Conservation (phyloP, 2,888 invertebrate species). For the Timema podura region DNA sequence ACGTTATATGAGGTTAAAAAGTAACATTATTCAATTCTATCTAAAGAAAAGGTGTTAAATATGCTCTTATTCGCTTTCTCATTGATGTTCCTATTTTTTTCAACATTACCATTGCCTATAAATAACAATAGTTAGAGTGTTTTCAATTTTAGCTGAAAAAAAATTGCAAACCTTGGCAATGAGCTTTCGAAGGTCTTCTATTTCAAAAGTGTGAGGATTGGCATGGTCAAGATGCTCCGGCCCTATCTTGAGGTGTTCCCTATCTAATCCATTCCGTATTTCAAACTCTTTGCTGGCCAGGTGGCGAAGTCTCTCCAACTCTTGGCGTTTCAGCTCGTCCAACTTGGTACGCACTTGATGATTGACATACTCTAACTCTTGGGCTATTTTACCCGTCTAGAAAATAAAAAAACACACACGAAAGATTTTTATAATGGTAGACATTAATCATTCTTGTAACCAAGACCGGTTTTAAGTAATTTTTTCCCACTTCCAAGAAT, state of each 20-base stretch:
- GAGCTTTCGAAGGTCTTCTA: slow-evolving; percentile 87
- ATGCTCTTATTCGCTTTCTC: no score
- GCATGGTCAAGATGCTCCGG: slow-evolving; percentile 78
- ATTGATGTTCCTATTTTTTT: no score
- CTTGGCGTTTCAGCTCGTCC: slow-evolving; percentile 89
- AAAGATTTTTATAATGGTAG: no score
- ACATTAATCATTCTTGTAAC: no score
- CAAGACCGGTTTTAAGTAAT: no score
- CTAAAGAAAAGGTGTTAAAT: no score
- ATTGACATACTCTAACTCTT: slow-evolving; percentile 83
- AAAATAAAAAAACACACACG: slow-evolving; percentile 32
- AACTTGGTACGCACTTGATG: slow-evolving; percentile 82
- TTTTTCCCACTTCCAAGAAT: no score
- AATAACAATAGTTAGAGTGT: no score
- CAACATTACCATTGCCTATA: no score
- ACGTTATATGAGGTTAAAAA: no score
- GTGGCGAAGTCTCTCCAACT: slow-evolving; percentile 75
- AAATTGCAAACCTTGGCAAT: slow-evolving; percentile 64
- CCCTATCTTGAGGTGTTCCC: slow-evolving; percentile 56
- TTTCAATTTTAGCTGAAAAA: not conserved
- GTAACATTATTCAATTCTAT: no score
- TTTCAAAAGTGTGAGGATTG: slow-evolving; percentile 91
- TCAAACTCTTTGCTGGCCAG: slow-evolving; percentile 64
- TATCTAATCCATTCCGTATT: slow-evolving; percentile 59
- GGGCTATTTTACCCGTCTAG: slow-evolving; percentile 86